Evolutionary conservation across 2,888 invertebrate species (phyloP), one percentile per base, ranked within the genome.

Genomic region (Nomada lathburiana): DNA sequence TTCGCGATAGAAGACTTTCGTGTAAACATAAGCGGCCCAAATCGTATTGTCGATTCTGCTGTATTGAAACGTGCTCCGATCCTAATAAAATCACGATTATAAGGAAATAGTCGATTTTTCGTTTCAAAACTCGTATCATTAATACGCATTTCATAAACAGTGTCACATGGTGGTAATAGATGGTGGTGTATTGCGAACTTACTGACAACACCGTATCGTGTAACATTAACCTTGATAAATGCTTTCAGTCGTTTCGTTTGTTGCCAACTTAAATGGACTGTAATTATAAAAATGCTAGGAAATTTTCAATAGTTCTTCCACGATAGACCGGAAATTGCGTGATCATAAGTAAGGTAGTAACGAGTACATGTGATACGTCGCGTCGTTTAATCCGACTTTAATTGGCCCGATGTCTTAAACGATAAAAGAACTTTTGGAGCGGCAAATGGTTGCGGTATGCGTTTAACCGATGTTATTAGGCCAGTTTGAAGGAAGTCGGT

Each of bases 171-270:
- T 60, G 64, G 57, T 59, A 68, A 47, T 55, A 67, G 18, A 52
- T 70, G 50, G 47, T 68, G 52, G 68, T 72, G 36, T 71, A 55
- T 47, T 69, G 57, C 29, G 29, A 69, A 73, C 70, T 70, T 67
- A 67, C 57, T 65, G 55, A 52, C 65, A 60, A 69, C 50, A 50
- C 44, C 36, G 73, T 67, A 59, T 73, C 76, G 80, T 42, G 76
- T 77, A 77, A 77, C 74, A 71, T 71, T 83, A 82, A 83, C 83
- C 83, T 83, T 82, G 83, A 74, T 82, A 77, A 82, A 77, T 74
- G 74, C 68, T 65, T 55, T 72, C 47, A n/a, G 80, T 68, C 44
- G 63, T 50, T 60, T 44, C 13, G 59, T 68, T 76, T 63, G 70
- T 67, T 83, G 79, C 79, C 79, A 80, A 80, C 70, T 70, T 59